Base-by-base conservation (phyloP, 1,140 invertebrate species). In the Drosophila asahinai region DNA sequence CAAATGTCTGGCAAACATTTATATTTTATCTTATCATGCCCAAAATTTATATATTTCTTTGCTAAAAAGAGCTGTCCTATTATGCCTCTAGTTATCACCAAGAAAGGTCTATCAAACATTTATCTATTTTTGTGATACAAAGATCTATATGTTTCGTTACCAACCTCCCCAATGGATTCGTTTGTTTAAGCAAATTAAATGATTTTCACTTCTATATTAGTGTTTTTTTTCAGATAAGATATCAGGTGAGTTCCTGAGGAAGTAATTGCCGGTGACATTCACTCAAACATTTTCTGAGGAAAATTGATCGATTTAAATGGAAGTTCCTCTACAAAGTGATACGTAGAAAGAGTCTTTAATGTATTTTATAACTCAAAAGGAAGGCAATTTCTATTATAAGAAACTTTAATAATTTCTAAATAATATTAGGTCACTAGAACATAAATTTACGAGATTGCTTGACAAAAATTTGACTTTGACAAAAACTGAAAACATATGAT, bases 191-290 rank as follows among this genome's bases (percentile, higher is more conserved):
- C 15, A 62, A 74, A 47, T 62, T 57, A 55, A 52, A 55, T 30
- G 9, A 51, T 33, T 66, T 25, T 25, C n/a, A 25, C 12, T 40
- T 36, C 9, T 17, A 47, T 54, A 40, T 22, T 19, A 27, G 17
- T 71, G 33, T 61, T 14, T 11, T 14, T 36, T 30, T 3, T 6
- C 15, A 43, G 73, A 76, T 75, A 76, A 76, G 73, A 76, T 64
- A 75, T 40, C 33, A 43, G 19, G 7, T 25, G 7, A 27, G 12
- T 30, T 63, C n/a, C 22, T 9, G 33, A 54, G 17, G 11, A 65
- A 65, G 14, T 71, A n/a, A 70, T n/a, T 51, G 19, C 1, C 3
- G 6, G 17, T 15, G 40, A 47, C 22, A 38, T 5, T 33, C 6
- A 59, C 17, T n/a, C 6, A 61, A 49, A 14, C 6, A 14, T 9